phyloP scores from a whole-genome alignment of 2,888 invertebrate species.

The Sesamia inferens region DNA sequence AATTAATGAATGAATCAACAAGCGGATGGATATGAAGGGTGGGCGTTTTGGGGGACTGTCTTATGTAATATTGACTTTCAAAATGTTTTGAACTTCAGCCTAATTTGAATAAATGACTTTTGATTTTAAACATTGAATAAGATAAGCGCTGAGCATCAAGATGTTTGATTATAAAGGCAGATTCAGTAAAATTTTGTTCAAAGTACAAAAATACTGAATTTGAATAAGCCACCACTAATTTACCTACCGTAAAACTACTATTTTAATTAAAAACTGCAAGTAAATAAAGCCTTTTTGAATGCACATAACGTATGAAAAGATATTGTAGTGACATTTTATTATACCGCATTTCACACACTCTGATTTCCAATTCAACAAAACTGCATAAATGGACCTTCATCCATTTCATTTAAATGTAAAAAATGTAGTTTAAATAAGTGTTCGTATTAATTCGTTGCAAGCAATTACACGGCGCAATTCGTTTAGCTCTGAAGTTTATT shows the following conservation, averaged over 20 bases:
- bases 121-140: background rate
- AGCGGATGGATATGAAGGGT: too few relatives aligned
- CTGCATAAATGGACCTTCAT: constrained; percentile 36
- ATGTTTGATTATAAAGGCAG: background rate
- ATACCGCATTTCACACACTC: constrained; percentile 45
- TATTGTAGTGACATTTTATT: constrained; percentile 39
- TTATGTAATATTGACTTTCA: too few relatives aligned
- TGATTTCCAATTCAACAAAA: constrained; percentile 56
- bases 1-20: background rate
- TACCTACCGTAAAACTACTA: background rate
- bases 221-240: background rate
- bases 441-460: constrained; percentile 66
- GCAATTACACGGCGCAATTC: constrained; percentile 68
- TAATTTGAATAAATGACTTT: too few relatives aligned
- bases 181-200: background rate
- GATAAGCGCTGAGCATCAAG: background rate
- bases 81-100: too few relatives aligned
- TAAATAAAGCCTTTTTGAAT: constrained; percentile 1
- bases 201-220: background rate
- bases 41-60: too few relatives aligned
- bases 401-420: constrained; percentile 58
- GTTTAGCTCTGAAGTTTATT: constrained; percentile 77
- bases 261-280: constrained; percentile 11
- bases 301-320: constrained; percentile 24
- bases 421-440: constrained; percentile 58